Percentiles rank a stretch among this genome's conserved stretches.
These are phyloP conservation scores for Acromyrmex charruanus DNA, from an alignment of 1,140 invertebrate species.

Conservation along the genomic window DNA sequence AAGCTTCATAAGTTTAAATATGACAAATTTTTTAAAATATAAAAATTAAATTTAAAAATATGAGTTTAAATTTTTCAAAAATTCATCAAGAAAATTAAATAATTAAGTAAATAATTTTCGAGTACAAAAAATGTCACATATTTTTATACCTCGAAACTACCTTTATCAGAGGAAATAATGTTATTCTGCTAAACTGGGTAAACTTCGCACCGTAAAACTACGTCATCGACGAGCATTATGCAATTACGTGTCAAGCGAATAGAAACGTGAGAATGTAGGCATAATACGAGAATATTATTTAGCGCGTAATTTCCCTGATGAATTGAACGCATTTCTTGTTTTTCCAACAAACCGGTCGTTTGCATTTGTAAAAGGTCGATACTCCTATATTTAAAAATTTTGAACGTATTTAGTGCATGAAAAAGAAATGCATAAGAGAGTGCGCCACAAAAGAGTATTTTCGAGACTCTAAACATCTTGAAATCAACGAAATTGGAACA, in stretches of 20 bases:
- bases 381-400: neutral
- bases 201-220: neutral
- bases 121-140: neutral
- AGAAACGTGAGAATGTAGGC: neutral
- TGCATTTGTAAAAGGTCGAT: neutral
- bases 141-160: neutral
- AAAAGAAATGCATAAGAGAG: too few species aligned
- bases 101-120: neutral
- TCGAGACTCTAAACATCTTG: neutral
- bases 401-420: too few species aligned
- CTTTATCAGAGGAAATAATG: neutral
- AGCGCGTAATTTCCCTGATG: neutral
- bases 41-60: too few species aligned
- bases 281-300: neutral
- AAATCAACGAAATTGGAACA: neutral
- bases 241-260: slow-evolving; percentile 34
- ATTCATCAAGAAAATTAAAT: neutral
- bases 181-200: neutral
- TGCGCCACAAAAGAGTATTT: neutral
- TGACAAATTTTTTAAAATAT: neutral
- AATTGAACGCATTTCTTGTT: slow-evolving; percentile 16
- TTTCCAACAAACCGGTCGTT: neutral
- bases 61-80: too few species aligned
- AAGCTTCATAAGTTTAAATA: neutral
- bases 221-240: slow-evolving; percentile 16